Conservation (phyloP, 2,888 invertebrate species). For the Reticulitermes lucifugus region DNA sequence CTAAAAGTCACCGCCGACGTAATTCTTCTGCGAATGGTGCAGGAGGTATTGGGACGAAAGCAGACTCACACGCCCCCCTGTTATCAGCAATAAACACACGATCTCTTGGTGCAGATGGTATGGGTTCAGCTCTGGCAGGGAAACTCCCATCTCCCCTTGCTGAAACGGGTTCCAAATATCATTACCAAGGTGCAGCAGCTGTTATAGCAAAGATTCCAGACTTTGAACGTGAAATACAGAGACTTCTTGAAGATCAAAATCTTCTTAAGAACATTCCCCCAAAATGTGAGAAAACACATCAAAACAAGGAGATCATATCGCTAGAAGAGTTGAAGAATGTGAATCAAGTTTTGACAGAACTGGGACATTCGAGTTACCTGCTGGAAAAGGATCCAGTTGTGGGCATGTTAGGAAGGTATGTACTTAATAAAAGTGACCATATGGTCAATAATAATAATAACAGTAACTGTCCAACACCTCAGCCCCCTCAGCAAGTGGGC, state of each 20-base stretch:
- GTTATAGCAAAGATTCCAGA: conserved; percentile 62
- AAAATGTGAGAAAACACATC: conserved; percentile 71
- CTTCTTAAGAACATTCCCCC: conserved; percentile 72
- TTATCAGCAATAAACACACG: conserved; percentile 52
- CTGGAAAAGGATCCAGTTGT: conserved; percentile 46
- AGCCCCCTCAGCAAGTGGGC: conserved; percentile 66
- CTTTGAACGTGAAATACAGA: conserved; percentile 84
- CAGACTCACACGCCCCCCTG: conserved; percentile 58
- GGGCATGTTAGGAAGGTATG: conserved; percentile 55
- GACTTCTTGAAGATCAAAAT: conserved; percentile 80
- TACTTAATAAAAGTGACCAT: conserved; percentile 45
- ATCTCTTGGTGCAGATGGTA: conserved; percentile 7
- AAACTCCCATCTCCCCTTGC: conserved; percentile 61
- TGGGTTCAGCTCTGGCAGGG: conserved; percentile 37
- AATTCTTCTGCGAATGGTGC: conserved; percentile 67
- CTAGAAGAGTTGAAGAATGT: conserved; percentile 62
- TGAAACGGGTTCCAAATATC: conserved; percentile 36
- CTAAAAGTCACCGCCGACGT: conserved; percentile 59
- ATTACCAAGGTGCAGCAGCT: conserved; percentile 39
- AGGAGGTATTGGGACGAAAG: conserved; percentile 58
- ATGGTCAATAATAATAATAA: conserved; percentile 47
- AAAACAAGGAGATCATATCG: conserved; percentile 71
- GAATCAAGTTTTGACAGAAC: conserved; percentile 57
- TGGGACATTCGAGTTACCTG: conserved; percentile 54
- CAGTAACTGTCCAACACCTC: conserved; percentile 42